Base-by-base conservation (phyloP, 2,888 invertebrate species). In the Caenorhabditis becei region DNA sequence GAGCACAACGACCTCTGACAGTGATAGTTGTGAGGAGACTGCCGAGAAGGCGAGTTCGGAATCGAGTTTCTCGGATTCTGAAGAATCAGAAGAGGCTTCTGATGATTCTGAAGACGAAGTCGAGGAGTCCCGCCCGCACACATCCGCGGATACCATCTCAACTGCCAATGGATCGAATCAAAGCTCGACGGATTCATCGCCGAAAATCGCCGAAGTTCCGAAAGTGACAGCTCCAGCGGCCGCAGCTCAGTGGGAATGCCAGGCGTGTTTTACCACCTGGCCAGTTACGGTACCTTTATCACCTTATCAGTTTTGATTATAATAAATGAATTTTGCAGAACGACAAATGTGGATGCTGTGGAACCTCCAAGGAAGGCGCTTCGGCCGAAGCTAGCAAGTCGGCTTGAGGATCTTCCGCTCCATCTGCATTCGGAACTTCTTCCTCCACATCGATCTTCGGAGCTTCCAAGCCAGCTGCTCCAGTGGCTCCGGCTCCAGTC, bases 111-210 rank as follows among this genome's bases (percentile, higher is more conserved):
- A 59, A n/a, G 44, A 35, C 2, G 23, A 32, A 11, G 41, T 23
- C 11, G 51, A 75, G 18, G 58, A 72, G 23, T 78, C 82, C 8
- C 67, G 82, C 2, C 82, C 82, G 35, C 72, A 72, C 32, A 82
- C 82, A 4, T 82, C 82, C 0, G 70, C 82, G 0, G 82, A 82
- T 26, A 82, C 82, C 2, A 35, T 82, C 32, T 69, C 82, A 16
- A 56, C 77, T n/a, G 77, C 74, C 37, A 56, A 49, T 41, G 66
- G 49, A 7, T 80, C 61, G 10, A 41, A 61, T 28, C 77, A 37
- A 26, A 75, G 58, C 32, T 82, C 82, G 11, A 78, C 77, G 28
- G 65, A 82, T 20, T 66, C 63, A 8, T 82, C 82, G 3, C 82
- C 82, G 28, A 72, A 72, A 53, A 23, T 28, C 16, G 23, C 49